Evolutionary conservation across 2,797 vertebrate species (phyloP).

Genomic region (Eleutherodactylus coqui): DNA sequence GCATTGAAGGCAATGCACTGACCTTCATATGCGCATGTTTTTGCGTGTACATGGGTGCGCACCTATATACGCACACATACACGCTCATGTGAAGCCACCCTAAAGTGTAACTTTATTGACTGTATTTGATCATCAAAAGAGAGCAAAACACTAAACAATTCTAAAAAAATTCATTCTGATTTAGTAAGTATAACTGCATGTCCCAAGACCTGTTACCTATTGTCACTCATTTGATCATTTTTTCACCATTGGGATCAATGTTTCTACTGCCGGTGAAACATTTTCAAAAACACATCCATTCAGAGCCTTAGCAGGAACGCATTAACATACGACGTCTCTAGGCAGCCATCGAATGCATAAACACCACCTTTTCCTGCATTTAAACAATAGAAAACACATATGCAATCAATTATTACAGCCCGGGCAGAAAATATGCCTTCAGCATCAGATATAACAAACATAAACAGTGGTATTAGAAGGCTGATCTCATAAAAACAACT

Average conservation of each 20-base stretch:
- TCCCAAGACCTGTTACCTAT: no score
- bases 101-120: neutral
- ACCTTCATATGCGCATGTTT: no score
- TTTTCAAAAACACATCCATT: neutral
- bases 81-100: no score
- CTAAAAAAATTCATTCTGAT: neutral
- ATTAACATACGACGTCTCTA: neutral
- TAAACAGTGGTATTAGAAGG: constrained; percentile 12
- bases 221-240: no score
- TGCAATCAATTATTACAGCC: constrained; percentile 24
- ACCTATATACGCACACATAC: no score
- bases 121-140: neutral
- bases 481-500: constrained; percentile 40
- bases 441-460: constrained; percentile 7
- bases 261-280: neutral
- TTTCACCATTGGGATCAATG: neutral
- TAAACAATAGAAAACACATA: constrained; percentile 27
- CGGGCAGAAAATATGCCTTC: neutral
- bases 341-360: neutral
- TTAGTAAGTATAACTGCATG: no score
- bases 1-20: no score
- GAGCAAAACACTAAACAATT: neutral
- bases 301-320: neutral
- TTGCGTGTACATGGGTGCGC: no score
- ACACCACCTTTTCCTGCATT: neutral